These are phyloP conservation scores for Tarsius wallacei DNA, from an alignment of 2,797 vertebrate species.

Conservation along the genomic window DNA sequence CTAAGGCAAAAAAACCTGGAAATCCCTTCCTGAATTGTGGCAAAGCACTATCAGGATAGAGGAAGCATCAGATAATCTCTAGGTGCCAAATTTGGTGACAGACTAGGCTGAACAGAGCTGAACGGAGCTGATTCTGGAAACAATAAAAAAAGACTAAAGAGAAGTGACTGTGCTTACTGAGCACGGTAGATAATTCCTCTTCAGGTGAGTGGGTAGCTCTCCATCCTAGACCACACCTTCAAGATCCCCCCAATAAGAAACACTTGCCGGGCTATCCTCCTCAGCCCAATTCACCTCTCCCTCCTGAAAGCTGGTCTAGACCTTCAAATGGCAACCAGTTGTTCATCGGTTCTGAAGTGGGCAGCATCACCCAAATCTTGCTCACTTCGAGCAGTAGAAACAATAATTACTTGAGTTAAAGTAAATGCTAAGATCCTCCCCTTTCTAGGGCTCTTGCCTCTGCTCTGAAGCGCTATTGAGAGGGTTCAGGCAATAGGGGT, in stretches of 20 bases:
- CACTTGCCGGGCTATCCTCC: not conserved
- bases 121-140: not conserved
- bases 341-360: rapidly evolving
- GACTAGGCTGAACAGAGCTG: too few species aligned
- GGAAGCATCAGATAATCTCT: not conserved
- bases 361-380: not conserved
- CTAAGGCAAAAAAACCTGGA: not conserved
- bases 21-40: not conserved
- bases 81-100: not conserved
- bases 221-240: not conserved
- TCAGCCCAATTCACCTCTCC: not conserved
- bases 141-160: too few species aligned
- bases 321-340: too few species aligned
- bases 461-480: not conserved
- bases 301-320: not conserved
- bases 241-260: not conserved
- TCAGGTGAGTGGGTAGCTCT: not conserved
- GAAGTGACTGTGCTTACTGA: not conserved
- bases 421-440: rapidly evolving
- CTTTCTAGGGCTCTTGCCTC: not conserved
- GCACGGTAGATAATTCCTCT: not conserved
- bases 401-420: not conserved
- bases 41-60: not conserved
- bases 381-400: not conserved
- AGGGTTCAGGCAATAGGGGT: not conserved